These are phyloP conservation scores for Ostrea edulis DNA, from an alignment of 1,140 invertebrate genomes.

Conservation along the genomic window DNA sequence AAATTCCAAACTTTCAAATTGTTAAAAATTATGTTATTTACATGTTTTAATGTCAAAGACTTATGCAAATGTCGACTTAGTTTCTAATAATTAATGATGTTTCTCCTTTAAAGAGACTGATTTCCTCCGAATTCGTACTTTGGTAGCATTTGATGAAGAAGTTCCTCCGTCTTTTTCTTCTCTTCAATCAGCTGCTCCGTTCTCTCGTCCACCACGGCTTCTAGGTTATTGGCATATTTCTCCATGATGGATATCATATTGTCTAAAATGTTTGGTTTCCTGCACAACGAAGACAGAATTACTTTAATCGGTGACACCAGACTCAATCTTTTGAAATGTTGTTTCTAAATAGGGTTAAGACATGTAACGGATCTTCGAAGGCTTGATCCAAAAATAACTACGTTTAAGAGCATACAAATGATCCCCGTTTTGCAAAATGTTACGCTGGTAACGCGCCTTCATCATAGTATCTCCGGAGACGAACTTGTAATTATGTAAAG, in stretches of 20 bases:
- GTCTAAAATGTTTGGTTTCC: conserved; percentile 92
- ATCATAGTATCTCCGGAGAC: no score
- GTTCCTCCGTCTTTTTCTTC: conserved; percentile 96
- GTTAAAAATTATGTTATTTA: no score
- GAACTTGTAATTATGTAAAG: no score
- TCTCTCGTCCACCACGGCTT: conserved; percentile 93
- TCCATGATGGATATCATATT: conserved; percentile 93
- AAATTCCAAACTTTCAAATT: no score
- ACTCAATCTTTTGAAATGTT: no score
- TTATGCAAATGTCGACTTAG: background rate
- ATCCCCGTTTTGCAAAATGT: no score
- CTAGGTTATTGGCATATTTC: conserved; percentile 91
- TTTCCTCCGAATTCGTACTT: conserved; percentile 81
- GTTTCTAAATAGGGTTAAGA: no score
- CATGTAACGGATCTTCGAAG: no score
- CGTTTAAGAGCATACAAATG: no score
- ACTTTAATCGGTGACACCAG: no score
- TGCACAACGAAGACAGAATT: conserved; percentile 65
- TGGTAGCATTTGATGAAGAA: conserved; percentile 95
- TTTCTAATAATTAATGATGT: background rate
- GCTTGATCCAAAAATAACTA: no score
- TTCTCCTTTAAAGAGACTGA: background rate
- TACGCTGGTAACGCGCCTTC: no score
- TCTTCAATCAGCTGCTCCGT: conserved; percentile 96
- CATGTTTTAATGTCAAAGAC: background rate